Base-by-base conservation (phyloP, 1,140 invertebrate species). In the Drosophila bocqueti region DNA sequence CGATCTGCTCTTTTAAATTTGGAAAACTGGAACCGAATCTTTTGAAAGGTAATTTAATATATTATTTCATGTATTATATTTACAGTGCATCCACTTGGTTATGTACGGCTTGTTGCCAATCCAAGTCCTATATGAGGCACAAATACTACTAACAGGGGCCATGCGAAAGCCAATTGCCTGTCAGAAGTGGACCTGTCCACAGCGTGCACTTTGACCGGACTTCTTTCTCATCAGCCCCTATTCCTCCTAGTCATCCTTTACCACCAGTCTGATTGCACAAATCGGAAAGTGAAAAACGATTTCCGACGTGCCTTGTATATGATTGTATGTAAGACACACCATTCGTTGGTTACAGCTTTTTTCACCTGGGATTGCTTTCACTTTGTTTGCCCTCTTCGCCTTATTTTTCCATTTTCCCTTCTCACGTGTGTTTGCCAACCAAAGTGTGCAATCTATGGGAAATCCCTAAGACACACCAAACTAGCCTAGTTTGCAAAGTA, bases 91-190 rank as follows among this genome's bases (percentile, higher is more conserved):
- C 38, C 29, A 24, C 13, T 61, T 42, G 18, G 34, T 21, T 3
- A 38, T 40, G 62, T 40, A 13, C 46, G 34, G 26, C 18, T 26
- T 38, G 21, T 38, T 29, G 42, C 26, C 10, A 38, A 29, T 64
- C 31, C 34, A 24, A n/a, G 9, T 54, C 24, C 10, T 52, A 34
- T n/a, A 16, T 64, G 61, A n/a, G 8, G 21, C 42, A 43, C 13
- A 36, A 21, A 24, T 18, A 34, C 54, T 9, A 38, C 62, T 76
- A 40, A 58, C 60, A 76, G 21, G 34, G 68, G 45, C 21, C 49
- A 74, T 47, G 34, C 36, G 38, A 63, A 67, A 79, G 61, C 68
- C 76, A 74, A 74, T 67, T 80, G 78, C 62, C 71, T 79, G 63
- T 73, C 69, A 80, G 43, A 11, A 40, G 24, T 69, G 45, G 36